phyloP scores from a whole-genome alignment of 1,140 invertebrate species.

The Apis dorsata region DNA sequence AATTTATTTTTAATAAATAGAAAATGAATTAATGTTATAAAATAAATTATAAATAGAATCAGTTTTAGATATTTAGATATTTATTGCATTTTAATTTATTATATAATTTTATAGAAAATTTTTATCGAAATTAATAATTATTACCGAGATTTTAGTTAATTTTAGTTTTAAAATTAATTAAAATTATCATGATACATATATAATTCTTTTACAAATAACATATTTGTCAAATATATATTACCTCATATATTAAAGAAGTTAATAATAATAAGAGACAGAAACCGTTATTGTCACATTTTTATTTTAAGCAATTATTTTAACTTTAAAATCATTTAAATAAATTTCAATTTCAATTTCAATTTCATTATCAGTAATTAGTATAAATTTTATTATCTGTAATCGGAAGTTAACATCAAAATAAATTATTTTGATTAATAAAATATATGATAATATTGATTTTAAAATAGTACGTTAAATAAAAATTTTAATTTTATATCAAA shows the following conservation, averaged over 20 bases:
- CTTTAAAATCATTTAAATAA: not conserved
- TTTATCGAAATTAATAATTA: no score
- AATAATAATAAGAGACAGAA: not conserved
- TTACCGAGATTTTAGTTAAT: no score
- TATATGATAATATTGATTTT: not conserved
- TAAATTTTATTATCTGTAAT: no score
- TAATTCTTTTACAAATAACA: not conserved
- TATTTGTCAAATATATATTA: no score
- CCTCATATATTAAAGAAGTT: not conserved
- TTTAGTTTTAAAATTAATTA: no score
- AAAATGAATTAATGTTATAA: no score
- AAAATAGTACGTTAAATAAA: not conserved
- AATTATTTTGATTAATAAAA: not conserved
- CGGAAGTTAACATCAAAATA: not conserved
- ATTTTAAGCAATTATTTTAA: conserved; percentile 9
- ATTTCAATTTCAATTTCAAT: no score
- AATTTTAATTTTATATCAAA: not conserved
- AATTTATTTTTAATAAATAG: no score
- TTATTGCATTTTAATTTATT: not conserved
- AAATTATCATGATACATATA: no score
- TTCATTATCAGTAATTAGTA: not conserved
- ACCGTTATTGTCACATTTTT: not conserved
- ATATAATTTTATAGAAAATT: no score
- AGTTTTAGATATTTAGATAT: not conserved
- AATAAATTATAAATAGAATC: no score